Conservation (phyloP, 2,888 invertebrate species). For the Argyra leucocephala region DNA sequence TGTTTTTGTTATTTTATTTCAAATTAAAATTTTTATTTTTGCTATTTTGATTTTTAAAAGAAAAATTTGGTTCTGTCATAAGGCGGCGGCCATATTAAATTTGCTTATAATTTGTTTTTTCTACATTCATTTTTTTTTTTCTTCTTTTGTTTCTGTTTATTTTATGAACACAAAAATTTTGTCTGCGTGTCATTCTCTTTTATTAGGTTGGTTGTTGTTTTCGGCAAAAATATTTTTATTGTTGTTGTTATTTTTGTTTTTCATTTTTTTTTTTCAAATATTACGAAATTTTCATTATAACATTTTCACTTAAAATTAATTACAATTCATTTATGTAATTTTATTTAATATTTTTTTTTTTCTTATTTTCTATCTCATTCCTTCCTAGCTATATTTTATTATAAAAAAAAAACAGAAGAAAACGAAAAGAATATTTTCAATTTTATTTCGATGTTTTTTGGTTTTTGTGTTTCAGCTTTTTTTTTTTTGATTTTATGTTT, state of each 20-base stretch:
- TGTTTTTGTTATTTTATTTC: background rate
- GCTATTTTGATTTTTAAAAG: background rate
- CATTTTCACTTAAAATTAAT: background rate
- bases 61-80: background rate
- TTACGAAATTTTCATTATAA: constrained; percentile 1
- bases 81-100: background rate
- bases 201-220: background rate
- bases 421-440: too few relatives aligned
- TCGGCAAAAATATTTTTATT: background rate
- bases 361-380: background rate
- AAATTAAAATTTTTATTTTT: background rate
- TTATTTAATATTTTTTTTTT: background rate
- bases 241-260: background rate
- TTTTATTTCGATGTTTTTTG: too few relatives aligned
- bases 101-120: background rate
- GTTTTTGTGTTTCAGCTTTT: too few relatives aligned
- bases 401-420: too few relatives aligned
- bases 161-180: background rate
- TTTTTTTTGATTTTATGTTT: too few relatives aligned
- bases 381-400: too few relatives aligned
- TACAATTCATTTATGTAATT: background rate
- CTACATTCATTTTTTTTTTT: background rate
- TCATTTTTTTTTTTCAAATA: background rate
- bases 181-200: background rate
- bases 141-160: background rate